These are phyloP conservation scores for Pseudochromis fuscus DNA, from an alignment of 2,797 vertebrate species.

Conservation along the genomic window DNA sequence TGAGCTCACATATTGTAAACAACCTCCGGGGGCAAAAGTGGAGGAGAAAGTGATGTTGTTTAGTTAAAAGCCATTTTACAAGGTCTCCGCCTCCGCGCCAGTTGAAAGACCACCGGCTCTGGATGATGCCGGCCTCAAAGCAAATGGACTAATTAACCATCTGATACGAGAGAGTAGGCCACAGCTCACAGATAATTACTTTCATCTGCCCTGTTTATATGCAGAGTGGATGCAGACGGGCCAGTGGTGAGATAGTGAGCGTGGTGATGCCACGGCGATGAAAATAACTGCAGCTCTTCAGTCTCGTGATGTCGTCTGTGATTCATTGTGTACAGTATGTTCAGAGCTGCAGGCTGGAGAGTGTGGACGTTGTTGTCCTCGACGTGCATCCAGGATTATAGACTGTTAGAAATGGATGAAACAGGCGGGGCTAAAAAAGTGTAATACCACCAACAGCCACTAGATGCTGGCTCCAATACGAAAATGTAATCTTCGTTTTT, in stretches of 20 bases:
- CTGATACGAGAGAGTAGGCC: slow-evolving; percentile 64
- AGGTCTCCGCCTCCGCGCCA: slow-evolving; percentile 62
- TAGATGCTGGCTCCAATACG: too few relatives aligned
- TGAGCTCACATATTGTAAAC: slow-evolving; percentile 57
- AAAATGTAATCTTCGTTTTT: too few relatives aligned
- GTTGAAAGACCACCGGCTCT: slow-evolving; percentile 67
- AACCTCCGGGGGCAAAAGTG: slow-evolving; percentile 57
- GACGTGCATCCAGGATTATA: slow-evolving; percentile 37
- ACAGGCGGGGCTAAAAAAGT: too few relatives aligned
- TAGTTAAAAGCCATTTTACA: slow-evolving; percentile 76
- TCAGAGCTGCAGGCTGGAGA: slow-evolving; percentile 35
- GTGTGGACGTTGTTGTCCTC: slow-evolving; percentile 26
- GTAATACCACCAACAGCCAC: too few relatives aligned
- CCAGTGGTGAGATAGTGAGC: slow-evolving; percentile 56
- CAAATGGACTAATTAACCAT: slow-evolving; percentile 74
- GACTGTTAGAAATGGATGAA: too few relatives aligned
- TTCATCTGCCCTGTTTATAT: slow-evolving; percentile 71
- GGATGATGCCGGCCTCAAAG: slow-evolving; percentile 57
- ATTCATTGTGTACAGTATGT: slow-evolving; percentile 16
- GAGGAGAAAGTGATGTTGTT: slow-evolving; percentile 77
- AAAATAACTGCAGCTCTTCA: slow-evolving; percentile 34
- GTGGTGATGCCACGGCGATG: slow-evolving; percentile 60
- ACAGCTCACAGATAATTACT: slow-evolving; percentile 70
- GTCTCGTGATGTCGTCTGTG: slow-evolving; percentile 23
- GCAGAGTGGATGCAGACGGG: slow-evolving; percentile 38